Base-by-base conservation (phyloP, 1,140 invertebrate species). In the Drosophila ercepeae region DNA sequence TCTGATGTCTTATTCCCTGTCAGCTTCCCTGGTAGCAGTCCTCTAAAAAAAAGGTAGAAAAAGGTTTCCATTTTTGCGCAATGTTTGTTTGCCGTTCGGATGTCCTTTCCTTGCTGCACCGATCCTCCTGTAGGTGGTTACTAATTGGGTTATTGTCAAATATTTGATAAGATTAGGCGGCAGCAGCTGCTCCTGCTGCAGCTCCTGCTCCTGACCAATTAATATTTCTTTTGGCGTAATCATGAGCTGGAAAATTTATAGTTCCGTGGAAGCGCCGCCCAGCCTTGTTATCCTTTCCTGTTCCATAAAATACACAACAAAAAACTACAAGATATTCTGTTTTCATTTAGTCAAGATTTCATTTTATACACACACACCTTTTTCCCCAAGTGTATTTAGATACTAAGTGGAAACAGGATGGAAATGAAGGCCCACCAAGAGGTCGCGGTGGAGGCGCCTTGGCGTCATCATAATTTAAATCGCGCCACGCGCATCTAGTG, bases 61-160 rank as follows among this genome's bases (percentile, higher is more conserved):
- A 67, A 45, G 32, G 46, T 39, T 32, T 70, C 8, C 19, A 64
- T 58, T 78, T 69, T 77, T 86, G 77, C 83, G 82, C 70, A 88
- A 88, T 84, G 76, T 67, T 86, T 79, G 63, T 58, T 60, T 69
- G 45, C 60, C 29, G 4, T 27, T 29, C 21, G 13, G 27, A 42
- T 59, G 29, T 75, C 41, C 59, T 64, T 29, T 44, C 32, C 21
- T 50, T 23, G 16, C 57, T 13, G 9, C 55, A 16, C 13, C 16
- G 45, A 53, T 48, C 42, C 54, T 75, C 52, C 77, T 77, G 74
- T 81, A 88, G 82, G 82, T 88, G 82, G 82, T 88, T 88, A 74
- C 82, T 88, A 88, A 88, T 88, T 88, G 82, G 82, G 60, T 86
- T 86, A 86, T 86, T 86, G 81, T 86, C 81, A 86, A 71, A 79